Base-by-base conservation (phyloP, 2,888 invertebrate species). In the Catocala nupta region DNA sequence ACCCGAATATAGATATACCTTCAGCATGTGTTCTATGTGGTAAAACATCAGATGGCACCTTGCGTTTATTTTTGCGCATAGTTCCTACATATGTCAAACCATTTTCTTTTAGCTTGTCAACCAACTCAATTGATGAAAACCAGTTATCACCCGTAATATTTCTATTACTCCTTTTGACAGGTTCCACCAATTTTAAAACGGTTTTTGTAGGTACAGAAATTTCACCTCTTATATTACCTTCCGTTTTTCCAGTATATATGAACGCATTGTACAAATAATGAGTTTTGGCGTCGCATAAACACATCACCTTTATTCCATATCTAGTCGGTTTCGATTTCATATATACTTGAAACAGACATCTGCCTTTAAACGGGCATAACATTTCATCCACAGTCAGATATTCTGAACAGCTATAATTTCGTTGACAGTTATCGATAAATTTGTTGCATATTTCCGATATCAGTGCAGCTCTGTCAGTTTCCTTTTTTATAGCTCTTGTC, bases 71-170 rank as follows among this genome's bases (percentile, higher is more conserved):
- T 34, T 34, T 49, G n/a, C 34, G 33, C n/a, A 34, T 33, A 13
- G 49, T 49, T 11, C 33, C 49, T 3, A 49, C 49, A 34, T n/a
- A 34, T 5, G 49, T 49, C 34, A 49, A 49, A 1, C n/a, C 10
- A 9, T 34, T 49, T 34, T 49, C 33, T 34, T 49, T 49, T 13
- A 49, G n/a, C 5, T 10, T 11, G 5, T 49, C 49, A 5, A 49
- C 33, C 11, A 49, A 11, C 7, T 49, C 49, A 5, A 49, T n/a
- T 5, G 49, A 49, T 11, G 49, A 34, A n/a, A 49, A 49, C 49
- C 49, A 49, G 34, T 49, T 49, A 34, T 49, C 49, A 49, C 33
- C 34, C 2, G 49, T 49, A 5, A 49, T 11, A n/a, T 49, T 34
- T 34, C 49, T 49, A 10, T 49, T 33, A 6, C 34, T 49, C 11